Evolutionary conservation across 1,140 invertebrate genomes (phyloP), one percentile per base, ranked within the genome.

Genomic region (Calliopsis andreniformis): DNA sequence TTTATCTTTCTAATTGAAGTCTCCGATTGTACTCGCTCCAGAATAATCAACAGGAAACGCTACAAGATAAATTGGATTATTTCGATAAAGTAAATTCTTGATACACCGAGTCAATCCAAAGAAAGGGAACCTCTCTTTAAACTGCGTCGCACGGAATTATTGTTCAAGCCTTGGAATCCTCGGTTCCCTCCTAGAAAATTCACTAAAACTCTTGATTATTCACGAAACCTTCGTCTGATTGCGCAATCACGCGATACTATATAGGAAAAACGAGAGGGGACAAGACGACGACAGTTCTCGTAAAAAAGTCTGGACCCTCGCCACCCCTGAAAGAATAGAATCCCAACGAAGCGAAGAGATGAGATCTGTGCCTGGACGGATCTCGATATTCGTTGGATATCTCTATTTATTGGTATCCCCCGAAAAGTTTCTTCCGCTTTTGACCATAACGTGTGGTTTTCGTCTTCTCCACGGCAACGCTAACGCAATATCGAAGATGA

Each of bases 171-270:
- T 6, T 1, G 25, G 23, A 43, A 43, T 18, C 32, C 39, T 35
- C 39, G 53, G n/a, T 1, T 8, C 16, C 12, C 20, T 32, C 64
- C 67, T 80, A 69, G 76, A 62, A 69, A 35, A 80, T 80, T 76
- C 49, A 80, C 14, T 69, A 1, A 4, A 10, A 2, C 8, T n/a
- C 14, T 64, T 58, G 63, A 49, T 76, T 78, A 68, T 73, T 78
- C 76, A 80, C 62, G 42, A 47, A 35, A 28, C 16, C 7, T n/a
- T 20, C 25, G 47, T 56, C 45, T 47, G 30, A 49, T 49, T 43
- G 68, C 43, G 42, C 56, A 79, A 68, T 75, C 77, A 77, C 62
- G 25, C 56, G 62, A 79, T 51, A 55, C 66, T 80, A 68, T 80
- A 76, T 51, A 35, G 20, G 45, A 39, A 16, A 3, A 30, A 51